A percentile compares a stretch with the other conserved stretches of the same genome.
Evolutionary conservation across 2,888 invertebrate species (phyloP).

Genomic region (Galeopsomyia nigrocyanea): DNA sequence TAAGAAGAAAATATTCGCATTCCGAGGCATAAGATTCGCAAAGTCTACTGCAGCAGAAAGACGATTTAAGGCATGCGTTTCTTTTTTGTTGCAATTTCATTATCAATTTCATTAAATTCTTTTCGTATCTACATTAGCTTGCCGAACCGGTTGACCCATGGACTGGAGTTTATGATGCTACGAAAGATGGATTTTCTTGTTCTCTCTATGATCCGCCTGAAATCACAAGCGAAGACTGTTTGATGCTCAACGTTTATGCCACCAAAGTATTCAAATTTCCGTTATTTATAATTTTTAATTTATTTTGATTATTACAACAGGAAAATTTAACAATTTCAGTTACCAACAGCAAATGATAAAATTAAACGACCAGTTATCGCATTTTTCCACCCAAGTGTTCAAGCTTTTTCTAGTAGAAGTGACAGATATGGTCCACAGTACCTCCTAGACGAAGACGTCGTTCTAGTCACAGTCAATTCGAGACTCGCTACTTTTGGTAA

Average conservation of each 20-base stretch:
- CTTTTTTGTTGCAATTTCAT: neutral
- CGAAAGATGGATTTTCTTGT: constrained; percentile 74
- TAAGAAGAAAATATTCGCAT: constrained; percentile 53
- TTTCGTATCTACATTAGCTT: constrained; percentile 65
- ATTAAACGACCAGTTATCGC: constrained; percentile 74
- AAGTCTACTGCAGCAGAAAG: constrained; percentile 39
- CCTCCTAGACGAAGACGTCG: constrained; percentile 60
- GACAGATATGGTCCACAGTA: constrained; percentile 62
- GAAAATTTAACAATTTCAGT: constrained; percentile 50
- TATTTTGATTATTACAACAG: constrained; percentile 36
- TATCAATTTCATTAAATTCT: constrained; percentile 34
- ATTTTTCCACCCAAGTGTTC: constrained; percentile 79
- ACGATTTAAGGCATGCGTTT: constrained; percentile 27
- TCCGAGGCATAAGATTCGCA: constrained; percentile 56
- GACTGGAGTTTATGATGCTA: constrained; percentile 72
- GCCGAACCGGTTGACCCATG: constrained; percentile 71
- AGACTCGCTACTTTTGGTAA: constrained; percentile 62
- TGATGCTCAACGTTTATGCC: constrained; percentile 76
- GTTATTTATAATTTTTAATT: constrained; percentile 56
- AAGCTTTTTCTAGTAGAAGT: constrained; percentile 74
- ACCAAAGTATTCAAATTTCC: constrained; percentile 64
- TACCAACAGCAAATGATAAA: neutral
- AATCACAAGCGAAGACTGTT: constrained; percentile 73
- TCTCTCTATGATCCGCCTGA: constrained; percentile 63
- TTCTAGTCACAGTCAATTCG: constrained; percentile 63